Evolutionary conservation across 2,888 invertebrate genomes (phyloP).

Genomic region (Cepaea hortensis): DNA sequence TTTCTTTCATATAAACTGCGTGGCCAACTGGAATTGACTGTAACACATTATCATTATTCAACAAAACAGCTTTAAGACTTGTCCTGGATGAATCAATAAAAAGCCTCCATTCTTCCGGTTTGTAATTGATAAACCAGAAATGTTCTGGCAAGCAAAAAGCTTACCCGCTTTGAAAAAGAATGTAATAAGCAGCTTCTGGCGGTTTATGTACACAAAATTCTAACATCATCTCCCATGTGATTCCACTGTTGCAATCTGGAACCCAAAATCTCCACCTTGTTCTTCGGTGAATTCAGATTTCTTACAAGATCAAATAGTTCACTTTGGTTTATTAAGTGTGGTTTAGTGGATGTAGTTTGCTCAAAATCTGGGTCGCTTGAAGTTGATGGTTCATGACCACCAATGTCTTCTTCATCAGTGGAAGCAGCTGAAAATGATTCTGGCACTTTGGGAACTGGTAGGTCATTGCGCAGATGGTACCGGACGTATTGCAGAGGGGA

Average conservation of each 20-base stretch:
- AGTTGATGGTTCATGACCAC: not conserved
- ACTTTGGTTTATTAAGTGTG: not conserved
- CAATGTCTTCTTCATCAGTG: not conserved
- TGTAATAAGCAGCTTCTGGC: too few species aligned
- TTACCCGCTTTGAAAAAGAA: too few species aligned
- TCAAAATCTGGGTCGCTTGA: too few species aligned
- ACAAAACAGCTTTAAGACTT: not conserved
- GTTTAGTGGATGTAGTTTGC: not conserved
- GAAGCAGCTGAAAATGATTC: not conserved
- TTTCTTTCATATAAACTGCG: not conserved
- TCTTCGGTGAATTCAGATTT: not conserved
- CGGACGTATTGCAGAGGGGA: not conserved
- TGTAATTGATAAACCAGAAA: not conserved
- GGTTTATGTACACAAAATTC: too few species aligned
- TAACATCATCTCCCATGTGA: too few species aligned
- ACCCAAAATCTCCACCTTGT: not conserved
- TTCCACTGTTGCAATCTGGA: constrained; percentile 3
- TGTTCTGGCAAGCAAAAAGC: not conserved
- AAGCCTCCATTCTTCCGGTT: not conserved
- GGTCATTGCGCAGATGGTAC: not conserved
- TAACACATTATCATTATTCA: not conserved
- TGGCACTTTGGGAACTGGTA: not conserved
- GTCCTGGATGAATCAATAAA: not conserved
- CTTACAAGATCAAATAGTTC: not conserved
- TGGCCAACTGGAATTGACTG: not conserved